Base-by-base conservation (phyloP, 2,888 invertebrate species). In the Pantelozetes paolii region DNA sequence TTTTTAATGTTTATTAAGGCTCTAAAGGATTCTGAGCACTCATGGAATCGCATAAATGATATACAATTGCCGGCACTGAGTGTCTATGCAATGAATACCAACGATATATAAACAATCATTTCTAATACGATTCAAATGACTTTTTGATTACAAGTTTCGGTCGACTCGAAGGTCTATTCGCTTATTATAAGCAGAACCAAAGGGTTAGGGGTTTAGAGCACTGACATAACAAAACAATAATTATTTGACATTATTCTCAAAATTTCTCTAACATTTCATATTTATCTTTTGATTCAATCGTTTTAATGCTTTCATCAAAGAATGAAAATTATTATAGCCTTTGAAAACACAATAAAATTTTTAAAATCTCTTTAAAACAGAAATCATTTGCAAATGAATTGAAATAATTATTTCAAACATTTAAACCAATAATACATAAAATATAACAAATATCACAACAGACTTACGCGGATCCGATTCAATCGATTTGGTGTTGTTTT, bases 101-200 rank as follows among this genome's bases (percentile, higher is more conserved):
- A 13, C 5, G 36, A 32, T 64, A 64, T 64, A 64, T n/a, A 64
- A 64, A 64, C 64, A 64, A 64, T 64, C 64, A 64, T 64, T 36
- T 64, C 64, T 64, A 64, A 64, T 64, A 64, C n/a, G 64, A 64
- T 64, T 64, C 36, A 36, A 30, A 64, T 64, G 64, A 36, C 64
- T 64, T 64, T 64, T 64, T 64, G 64, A 64, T 64, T 64, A 64
- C 64, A 59, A 59, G 28, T 59, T 59, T 26, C 5, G n/a, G 50
- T 50, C 20, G 3, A 50, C 15, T 6, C 30, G 32, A 59, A 59
- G 59, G 59, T 59, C 59, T 59, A 59, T 32, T 59, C 59, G 59
- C 15, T 59, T 59, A 20, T 59, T 59, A 32, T 59, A 8, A n/a
- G n/a, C n/a, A 59, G 59, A 59, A 59, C 30, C 59, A 59, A 59